Evolutionary conservation across 2,888 invertebrate genomes (phyloP).

Genomic region (Branchellion lobata): DNA sequence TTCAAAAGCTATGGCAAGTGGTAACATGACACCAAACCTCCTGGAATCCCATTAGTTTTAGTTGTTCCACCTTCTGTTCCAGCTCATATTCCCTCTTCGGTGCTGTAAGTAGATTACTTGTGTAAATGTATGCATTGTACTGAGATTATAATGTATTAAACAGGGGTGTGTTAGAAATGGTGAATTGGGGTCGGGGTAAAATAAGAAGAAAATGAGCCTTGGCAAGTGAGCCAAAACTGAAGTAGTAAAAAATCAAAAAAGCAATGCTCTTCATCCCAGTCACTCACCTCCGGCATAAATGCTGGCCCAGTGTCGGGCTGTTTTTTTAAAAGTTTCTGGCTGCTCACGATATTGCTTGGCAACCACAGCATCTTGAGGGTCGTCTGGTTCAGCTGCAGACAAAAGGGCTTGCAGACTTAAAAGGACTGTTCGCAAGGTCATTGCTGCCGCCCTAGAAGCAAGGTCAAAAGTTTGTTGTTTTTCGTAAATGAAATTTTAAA

Average conservation of each 20-base stretch:
- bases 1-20: too few species aligned
- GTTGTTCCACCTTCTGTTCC: conserved; percentile 80
- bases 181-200: too few species aligned
- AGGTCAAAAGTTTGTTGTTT: not conserved
- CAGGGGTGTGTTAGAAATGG: too few species aligned
- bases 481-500: not conserved
- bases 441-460: conserved; percentile 93
- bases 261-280: too few species aligned
- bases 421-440: conserved; percentile 92
- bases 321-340: conserved; percentile 79
- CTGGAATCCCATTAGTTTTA: conserved; percentile 91
- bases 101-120: conserved; percentile 65
- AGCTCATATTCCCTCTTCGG: conserved; percentile 76
- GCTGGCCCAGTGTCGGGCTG: conserved; percentile 94
- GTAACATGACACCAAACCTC: too few species aligned
- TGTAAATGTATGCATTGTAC: too few species aligned
- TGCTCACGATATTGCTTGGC: conserved; percentile 93
- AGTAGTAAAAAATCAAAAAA: too few species aligned
- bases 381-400: conserved; percentile 65
- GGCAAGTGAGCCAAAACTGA: too few species aligned
- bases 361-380: conserved; percentile 71
- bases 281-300: conserved; percentile 74
- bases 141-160: too few species aligned
- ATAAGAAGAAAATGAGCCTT: too few species aligned
- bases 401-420: conserved; percentile 91